These are phyloP conservation scores for Pelosia muscerda DNA, from an alignment of 2,888 invertebrate species.

Conservation along the genomic window DNA sequence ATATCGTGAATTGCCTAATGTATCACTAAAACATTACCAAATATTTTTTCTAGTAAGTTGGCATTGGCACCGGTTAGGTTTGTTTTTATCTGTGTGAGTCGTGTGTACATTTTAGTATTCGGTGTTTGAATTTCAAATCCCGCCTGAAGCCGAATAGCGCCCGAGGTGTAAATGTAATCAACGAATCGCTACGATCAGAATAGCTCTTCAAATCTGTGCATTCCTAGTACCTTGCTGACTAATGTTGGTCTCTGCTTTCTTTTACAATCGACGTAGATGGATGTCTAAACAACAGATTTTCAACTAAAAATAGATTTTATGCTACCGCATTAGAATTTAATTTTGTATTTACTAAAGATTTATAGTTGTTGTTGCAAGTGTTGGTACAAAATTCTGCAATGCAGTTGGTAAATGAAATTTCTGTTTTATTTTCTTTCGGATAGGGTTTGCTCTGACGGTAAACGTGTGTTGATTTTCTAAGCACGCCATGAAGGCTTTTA, in stretches of 20 bases:
- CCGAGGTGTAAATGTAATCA: conserved; percentile 6
- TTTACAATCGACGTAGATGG: conserved; percentile 48
- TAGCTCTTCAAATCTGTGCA: conserved; percentile 58
- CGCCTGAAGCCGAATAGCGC: background rate
- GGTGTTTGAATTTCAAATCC: background rate
- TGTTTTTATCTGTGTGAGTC: background rate
- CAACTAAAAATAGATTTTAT: conserved; percentile 25
- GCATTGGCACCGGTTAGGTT: background rate
- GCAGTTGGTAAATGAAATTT: conserved; percentile 24
- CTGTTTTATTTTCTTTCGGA: conserved; percentile 18
- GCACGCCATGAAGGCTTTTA: conserved; percentile 54
- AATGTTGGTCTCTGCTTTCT: conserved; percentile 70
- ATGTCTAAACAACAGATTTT: conserved; percentile 17
- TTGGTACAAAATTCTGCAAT: conserved; percentile 27
- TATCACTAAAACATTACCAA: background rate
- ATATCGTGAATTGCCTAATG: background rate
- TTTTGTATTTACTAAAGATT: conserved; percentile 38
- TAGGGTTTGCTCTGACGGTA: conserved; percentile 12
- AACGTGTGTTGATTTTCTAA: conserved; percentile 37
- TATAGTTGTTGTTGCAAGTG: conserved; percentile 31
- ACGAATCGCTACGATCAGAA: conserved; percentile 40
- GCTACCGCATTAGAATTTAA: conserved; percentile 31
- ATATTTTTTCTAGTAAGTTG: background rate
- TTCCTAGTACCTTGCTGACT: conserved; percentile 78
- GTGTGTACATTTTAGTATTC: background rate